These are phyloP conservation scores for Drosophila fuyamai DNA, from an alignment of 1,140 invertebrate genomes.

Conservation along the genomic window DNA sequence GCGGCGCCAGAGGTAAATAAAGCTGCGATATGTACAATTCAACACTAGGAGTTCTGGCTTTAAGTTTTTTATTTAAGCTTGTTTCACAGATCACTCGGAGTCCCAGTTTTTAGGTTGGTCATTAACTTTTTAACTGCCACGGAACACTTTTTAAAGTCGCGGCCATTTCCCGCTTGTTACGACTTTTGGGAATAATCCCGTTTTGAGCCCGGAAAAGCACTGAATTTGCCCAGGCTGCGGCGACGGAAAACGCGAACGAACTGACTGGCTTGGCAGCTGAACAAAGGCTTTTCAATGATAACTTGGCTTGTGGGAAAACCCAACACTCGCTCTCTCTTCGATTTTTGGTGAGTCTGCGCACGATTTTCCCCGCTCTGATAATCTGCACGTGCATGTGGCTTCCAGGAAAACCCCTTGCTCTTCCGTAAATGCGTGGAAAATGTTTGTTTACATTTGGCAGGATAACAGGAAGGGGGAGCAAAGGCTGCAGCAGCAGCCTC, in stretches of 20 bases:
- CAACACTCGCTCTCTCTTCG: slow-evolving; percentile 32
- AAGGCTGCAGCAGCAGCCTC: slow-evolving; percentile 10
- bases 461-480: slow-evolving; percentile 12
- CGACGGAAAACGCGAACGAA: slow-evolving; percentile 66
- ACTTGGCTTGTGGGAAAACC: slow-evolving; percentile 52
- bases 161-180: slow-evolving; percentile 20
- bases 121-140: background rate
- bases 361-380: slow-evolving; percentile 9
- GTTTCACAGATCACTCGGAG: background rate
- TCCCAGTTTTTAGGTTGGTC: too few relatives aligned
- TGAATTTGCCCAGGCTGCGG: slow-evolving; percentile 17
- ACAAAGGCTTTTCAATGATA: slow-evolving; percentile 47
- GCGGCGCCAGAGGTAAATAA: slow-evolving; percentile 38
- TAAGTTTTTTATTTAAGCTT: background rate
- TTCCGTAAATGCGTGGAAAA: slow-evolving; percentile 24
- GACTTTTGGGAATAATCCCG: slow-evolving; percentile 13
- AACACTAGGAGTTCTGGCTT: background rate
- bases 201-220: slow-evolving; percentile 9
- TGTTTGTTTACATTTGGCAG: slow-evolving; percentile 78
- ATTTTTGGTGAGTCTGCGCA: slow-evolving; percentile 69
- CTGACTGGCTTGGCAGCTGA: slow-evolving; percentile 44
- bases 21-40: background rate
- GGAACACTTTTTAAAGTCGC: background rate
- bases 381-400: slow-evolving; percentile 65
- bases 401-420: slow-evolving; percentile 48